These are phyloP conservation scores for Mormyrus lacerda DNA, from an alignment of 2,113 vertebrate genomes.

Conservation along the genomic window DNA sequence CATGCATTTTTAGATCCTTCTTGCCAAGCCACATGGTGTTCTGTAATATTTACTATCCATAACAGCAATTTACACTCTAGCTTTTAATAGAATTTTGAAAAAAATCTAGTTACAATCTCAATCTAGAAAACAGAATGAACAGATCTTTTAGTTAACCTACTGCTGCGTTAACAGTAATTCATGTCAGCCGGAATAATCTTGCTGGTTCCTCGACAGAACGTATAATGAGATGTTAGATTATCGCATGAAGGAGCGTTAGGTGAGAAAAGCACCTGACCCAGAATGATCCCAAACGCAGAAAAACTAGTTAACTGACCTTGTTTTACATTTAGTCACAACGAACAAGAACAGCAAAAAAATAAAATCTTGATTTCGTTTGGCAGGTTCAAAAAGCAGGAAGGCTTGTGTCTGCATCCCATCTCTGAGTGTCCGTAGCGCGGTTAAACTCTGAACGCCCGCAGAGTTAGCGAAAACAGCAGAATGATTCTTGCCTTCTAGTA, in stretches of 20 bases:
- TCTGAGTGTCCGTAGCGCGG: background rate
- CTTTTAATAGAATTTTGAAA: background rate
- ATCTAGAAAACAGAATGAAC: background rate
- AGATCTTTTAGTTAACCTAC: background rate
- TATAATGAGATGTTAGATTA: slow-evolving; percentile 13
- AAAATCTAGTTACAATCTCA: background rate
- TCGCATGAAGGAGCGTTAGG: background rate
- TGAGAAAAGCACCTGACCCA: background rate
- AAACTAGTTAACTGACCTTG: background rate
- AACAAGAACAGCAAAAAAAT: background rate
- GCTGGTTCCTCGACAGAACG: background rate
- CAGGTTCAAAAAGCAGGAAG: background rate
- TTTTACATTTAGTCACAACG: background rate
- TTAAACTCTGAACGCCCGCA: background rate
- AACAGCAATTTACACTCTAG: background rate
- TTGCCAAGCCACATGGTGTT: background rate
- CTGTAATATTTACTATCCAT: background rate
- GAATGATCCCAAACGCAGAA: background rate
- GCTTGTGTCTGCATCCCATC: background rate
- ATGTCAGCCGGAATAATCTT: background rate
- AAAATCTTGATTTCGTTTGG: background rate
- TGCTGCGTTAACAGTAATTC: background rate
- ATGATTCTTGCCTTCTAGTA: background rate
- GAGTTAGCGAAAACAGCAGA: background rate
- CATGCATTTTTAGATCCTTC: background rate